Conservation (phyloP, 2,113 vertebrate genomes). For the Saccopteryx bilineata region DNA sequence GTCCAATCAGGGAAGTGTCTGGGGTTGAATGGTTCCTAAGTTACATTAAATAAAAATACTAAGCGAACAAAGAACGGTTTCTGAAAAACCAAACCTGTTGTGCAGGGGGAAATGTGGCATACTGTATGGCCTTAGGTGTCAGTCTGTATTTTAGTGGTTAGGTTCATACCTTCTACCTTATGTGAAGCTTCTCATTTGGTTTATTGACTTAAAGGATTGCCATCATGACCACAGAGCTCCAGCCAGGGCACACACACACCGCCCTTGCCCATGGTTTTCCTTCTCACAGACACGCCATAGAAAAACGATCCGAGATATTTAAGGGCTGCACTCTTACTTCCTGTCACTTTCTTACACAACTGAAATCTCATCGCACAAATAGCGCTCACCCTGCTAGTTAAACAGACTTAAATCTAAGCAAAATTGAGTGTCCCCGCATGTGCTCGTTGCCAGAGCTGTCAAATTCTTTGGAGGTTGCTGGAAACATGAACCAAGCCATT, state of each 20-base stretch:
- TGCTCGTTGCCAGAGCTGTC: constrained; percentile 23
- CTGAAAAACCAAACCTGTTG: neutral
- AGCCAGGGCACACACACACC: neutral
- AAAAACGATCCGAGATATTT: neutral
- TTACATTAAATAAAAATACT: neutral
- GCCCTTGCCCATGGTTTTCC: neutral
- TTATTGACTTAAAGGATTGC: neutral
- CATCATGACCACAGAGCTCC: rapidly evolving
- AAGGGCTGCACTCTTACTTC: constrained; percentile 46
- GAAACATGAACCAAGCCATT: constrained; percentile 80
- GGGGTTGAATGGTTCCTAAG: neutral
- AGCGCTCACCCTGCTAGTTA: constrained; percentile 61
- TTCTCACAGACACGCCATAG: neutral
- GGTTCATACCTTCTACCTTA: neutral
- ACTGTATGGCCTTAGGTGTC: neutral
- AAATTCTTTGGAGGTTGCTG: constrained; percentile 79
- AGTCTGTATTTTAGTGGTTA: neutral
- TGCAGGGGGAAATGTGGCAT: neutral
- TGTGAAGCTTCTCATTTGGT: neutral
- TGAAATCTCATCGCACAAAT: constrained; percentile 61
- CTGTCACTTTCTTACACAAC: neutral
- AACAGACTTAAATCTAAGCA: constrained; percentile 73
- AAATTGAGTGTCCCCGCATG: constrained; percentile 71
- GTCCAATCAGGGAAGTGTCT: neutral
- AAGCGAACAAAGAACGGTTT: neutral